These are phyloP conservation scores for Dascyllus trimaculatus DNA, from an alignment of 2,113 vertebrate species.

Conservation along the genomic window DNA sequence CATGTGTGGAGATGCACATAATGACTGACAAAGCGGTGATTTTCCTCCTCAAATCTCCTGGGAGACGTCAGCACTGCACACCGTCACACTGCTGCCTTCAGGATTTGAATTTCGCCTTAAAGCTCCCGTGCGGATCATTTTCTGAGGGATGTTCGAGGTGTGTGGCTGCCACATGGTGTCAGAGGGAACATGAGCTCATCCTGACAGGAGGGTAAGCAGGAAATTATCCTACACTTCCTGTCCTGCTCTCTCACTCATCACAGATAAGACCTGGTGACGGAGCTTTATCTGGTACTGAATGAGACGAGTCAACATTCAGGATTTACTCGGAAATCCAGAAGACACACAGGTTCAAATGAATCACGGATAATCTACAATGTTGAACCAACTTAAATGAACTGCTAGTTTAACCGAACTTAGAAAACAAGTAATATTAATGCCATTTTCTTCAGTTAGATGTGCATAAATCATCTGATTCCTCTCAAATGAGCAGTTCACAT, in stretches of 20 bases:
- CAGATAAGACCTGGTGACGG: slow-evolving; percentile 11
- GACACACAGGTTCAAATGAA: not conserved
- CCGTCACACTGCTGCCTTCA: not conserved
- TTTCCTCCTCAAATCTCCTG: too few relatives aligned
- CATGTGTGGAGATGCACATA: too few relatives aligned
- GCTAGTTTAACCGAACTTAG: too few relatives aligned
- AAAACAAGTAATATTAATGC: too few relatives aligned
- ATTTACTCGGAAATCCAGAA: not conserved
- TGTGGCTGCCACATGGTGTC: slow-evolving; percentile 1
- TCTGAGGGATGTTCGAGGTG: not conserved
- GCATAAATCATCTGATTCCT: too few relatives aligned
- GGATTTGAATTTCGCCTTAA: not conserved
- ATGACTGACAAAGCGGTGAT: too few relatives aligned
- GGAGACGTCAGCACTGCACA: too few relatives aligned
- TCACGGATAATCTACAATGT: not conserved
- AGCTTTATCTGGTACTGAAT: slow-evolving; percentile 9
- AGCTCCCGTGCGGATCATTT: not conserved
- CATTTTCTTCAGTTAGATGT: too few relatives aligned
- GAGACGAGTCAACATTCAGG: slow-evolving; percentile 9
- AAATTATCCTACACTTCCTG: slow-evolving; percentile 34
- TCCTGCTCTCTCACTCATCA: slow-evolving; percentile 25
- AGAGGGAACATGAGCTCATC: slow-evolving; percentile 29
- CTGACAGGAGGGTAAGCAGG: slow-evolving; percentile 30
- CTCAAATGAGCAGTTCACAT: too few relatives aligned
- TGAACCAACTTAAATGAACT: too few relatives aligned